Evolutionary conservation across 2,888 invertebrate species (phyloP), one percentile per base, ranked within the genome.

Genomic region (Epicampocera succincta): DNA sequence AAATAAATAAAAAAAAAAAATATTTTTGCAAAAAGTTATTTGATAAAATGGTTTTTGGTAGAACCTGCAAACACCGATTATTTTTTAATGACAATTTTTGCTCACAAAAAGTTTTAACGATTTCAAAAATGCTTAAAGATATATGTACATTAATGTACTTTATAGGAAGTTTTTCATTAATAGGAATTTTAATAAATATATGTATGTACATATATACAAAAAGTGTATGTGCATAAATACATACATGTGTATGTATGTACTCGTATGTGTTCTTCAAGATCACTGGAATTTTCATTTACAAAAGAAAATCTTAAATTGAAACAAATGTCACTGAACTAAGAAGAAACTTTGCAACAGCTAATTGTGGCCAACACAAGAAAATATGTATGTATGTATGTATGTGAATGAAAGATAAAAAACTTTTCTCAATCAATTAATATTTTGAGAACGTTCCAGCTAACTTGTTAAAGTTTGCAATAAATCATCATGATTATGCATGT

Each of bases 301-400:
- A 56, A 63, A 29, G 46, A 33, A 42, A 8, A 17, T 33, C 33
- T 33, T 17, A 48, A 12, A 3, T 17, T 11, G 2, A 38, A 40
- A 8, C 38, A 13, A 40, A 13, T 48, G 77, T 73, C 60, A 72
- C 66, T 68, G 66, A 72, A 73, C 72, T 60, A 46, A 38, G 46
- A 21, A 25, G 56, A 60, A 40, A 42, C 44, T 21, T 54, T 52
- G 52, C 56, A 71, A 56, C 63, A 58, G 48, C 46, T 48, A 77
- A 71, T 63, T 63, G 69, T 19, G 69, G 50, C 54, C 48, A 65
- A 71, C 48, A 2, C 46, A 19, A 56, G 58, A 29, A 33, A 9
- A 33, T 33, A 33, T 33, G 33, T 3, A n/a, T 29, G 29, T 29
- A n/a, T n/a, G n/a, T n/a, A n/a, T n/a, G 33, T 6, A 48, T 42